Conservation (phyloP, 1,140 invertebrate genomes). For the Drosophila subobscura region DNA sequence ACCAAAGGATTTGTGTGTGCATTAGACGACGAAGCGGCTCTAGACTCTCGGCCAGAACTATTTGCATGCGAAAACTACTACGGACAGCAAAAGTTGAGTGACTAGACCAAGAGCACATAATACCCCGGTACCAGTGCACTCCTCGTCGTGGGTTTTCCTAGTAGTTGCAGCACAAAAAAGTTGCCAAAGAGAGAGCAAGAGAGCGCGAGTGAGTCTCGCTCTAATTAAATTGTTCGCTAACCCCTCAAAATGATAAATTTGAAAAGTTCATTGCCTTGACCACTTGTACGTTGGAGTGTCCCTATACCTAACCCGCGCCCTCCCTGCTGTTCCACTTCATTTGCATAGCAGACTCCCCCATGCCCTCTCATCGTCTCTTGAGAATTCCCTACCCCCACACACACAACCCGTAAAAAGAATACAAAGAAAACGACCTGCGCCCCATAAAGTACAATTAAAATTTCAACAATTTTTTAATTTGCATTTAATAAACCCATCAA, state of each 20-base stretch:
- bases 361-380: constrained; percentile 6
- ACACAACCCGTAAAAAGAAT: not conserved
- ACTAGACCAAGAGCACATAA: too few species aligned
- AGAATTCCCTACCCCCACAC: constrained; percentile 12
- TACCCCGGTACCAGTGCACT: too few species aligned
- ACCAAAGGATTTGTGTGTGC: constrained; percentile 70
- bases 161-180: constrained; percentile 17
- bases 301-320: too few species aligned
- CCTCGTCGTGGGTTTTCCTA: too few species aligned
- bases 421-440: constrained; percentile 7
- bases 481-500: constrained; percentile 80
- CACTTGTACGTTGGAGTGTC: too few species aligned
- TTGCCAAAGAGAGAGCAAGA: constrained; percentile 12
- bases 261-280: constrained; percentile 23
- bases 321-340: too few species aligned
- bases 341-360: too few species aligned
- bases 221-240: constrained; percentile 45
- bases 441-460: constrained; percentile 76
- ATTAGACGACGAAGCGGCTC: constrained; percentile 34
- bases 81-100: not conserved
- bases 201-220: constrained; percentile 5
- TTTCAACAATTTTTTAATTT: constrained; percentile 78
- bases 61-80: constrained; percentile 19
- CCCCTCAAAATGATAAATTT: constrained; percentile 44
- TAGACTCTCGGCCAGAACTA: constrained; percentile 30